Evolutionary conservation across 2,113 vertebrate genomes (phyloP), one percentile per base, ranked within the genome.

Genomic region (Gambusia holbrooki): DNA sequence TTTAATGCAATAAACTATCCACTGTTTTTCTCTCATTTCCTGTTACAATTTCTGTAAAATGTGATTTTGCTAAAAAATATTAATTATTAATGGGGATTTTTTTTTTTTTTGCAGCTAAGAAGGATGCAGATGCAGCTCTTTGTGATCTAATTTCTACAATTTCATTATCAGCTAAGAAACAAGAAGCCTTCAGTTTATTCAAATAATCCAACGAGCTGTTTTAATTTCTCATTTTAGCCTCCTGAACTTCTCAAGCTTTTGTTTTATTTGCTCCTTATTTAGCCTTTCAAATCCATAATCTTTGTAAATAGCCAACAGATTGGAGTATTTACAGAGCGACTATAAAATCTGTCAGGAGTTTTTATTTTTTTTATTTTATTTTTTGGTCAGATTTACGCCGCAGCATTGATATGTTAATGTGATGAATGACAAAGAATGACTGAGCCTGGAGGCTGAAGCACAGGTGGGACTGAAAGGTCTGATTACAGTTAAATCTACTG

Each of bases 401-500:
- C 28, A 66, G 48, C 60, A 28, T 58, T 58, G 51, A 58, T 63
- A 63, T 79, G 79, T 79, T 27, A 67, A n/a, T 70, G 27, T 65
- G 63, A 13, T 64, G 60, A 65, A 72, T 71, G 69, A 66, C 69
- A 76, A 66, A 35, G 5, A 67, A 8, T n/a, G 30, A 64, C n/a
- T 62, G 48, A 77, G 73, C 66, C 78, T 68, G 22, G 63, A 66
- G 81, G 74, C n/a, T 40, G 2, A 25, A 72, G 67, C 67, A 62
- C 13, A 82, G 71, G 76, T 71, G 70, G 80, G 71, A 73, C 63
- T 22, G 48, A 70, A 64, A 75, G 42, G 22, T 70, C 65, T 82
- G 76, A 84, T 84, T 79, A 82, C 25, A 2, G 60, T 76, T 61
- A 80, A 72, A 80, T 77, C 74, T 48, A 11, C 60, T 85, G 77